phyloP scores from a whole-genome alignment of 2,888 invertebrate species.

The Adelognathus sp. region DNA sequence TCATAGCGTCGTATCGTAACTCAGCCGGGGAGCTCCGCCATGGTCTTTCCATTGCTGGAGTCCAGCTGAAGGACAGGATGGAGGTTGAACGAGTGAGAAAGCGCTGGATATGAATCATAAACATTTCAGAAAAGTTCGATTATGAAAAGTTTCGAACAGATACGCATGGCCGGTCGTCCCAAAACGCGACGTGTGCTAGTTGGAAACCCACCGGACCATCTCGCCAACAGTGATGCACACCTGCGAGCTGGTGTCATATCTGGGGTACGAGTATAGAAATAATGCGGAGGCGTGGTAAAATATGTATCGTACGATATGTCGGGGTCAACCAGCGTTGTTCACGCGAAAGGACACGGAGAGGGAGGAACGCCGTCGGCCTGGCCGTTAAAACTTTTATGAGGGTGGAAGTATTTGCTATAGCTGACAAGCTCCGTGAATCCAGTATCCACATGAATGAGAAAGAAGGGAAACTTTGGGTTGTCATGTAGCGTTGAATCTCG shows the following conservation, averaged over 20 bases:
- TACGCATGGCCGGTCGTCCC: conserved; percentile 32
- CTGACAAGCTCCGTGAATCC: conserved; percentile 12
- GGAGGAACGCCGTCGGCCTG: conserved; percentile 36
- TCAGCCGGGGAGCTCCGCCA: conserved; percentile 32
- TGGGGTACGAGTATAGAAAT: background rate
- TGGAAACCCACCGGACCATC: background rate
- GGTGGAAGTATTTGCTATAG: conserved; percentile 24
- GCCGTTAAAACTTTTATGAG: conserved; percentile 52
- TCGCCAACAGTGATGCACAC: conserved; percentile 3
- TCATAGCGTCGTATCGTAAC: conserved; percentile 55
- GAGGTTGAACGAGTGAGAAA: background rate
- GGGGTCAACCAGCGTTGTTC: background rate
- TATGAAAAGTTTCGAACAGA: conserved; percentile 77
- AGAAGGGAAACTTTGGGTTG: background rate
- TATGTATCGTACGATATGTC: background rate
- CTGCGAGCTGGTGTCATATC: background rate
- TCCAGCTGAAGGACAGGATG: background rate
- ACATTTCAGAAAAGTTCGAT: conserved; percentile 79
- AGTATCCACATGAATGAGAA: background rate
- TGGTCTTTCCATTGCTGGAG: background rate
- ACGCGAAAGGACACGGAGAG: background rate
- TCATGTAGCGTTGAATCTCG: background rate
- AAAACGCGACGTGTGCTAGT: conserved; percentile 37
- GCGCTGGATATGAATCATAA: conserved; percentile 70
- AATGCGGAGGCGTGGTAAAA: background rate